Base-by-base conservation (phyloP, 2,113 vertebrate genomes). In the Paradoxurus hermaphroditus region DNA sequence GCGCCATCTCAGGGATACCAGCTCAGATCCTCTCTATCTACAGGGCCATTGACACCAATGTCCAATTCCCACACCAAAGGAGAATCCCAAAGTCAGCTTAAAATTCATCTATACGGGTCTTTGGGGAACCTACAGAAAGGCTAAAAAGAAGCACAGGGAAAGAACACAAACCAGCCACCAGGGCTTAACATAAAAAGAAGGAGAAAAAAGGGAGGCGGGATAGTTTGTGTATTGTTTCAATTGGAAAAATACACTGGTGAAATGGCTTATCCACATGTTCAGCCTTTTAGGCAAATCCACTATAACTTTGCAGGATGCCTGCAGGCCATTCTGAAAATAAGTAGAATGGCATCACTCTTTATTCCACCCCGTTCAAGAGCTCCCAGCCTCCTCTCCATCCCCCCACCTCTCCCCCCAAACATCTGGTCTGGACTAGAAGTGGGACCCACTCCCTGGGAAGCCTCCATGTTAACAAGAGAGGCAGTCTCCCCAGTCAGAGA, bases 221-320 rank as follows among this genome's bases (percentile, higher is more conserved):
- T 82, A 59, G 88, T 86, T 81, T 93, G 62, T 96, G 91, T 95
- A 95, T 96, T 94, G 95, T 96, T 97, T 96, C 97, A 91, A 72
- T 77, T 86, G 91, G 92, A 90, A 86, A 97, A 96, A 93, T 62
- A 87, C 68, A 72, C 96, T 81, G 41, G 94, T 77, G 84, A 96
- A 96, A 97, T 94, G 86, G 96, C 77, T 97, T 94, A 94, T 87
- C 95, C 96, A 97, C 97, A 98, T 94, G 97, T 93, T 94, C 95
- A 78, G 86, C 84, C 31, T 96, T 91, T 91, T 21, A 95, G 96
- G 72, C 90, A 96, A 97, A 93, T 51, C 83, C 91, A 95, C 96
- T 93, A 2, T 36, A 90, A 97, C 72, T 91, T 44, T 89, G 92
- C 84, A 95, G 85, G 75, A 97, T 89, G 97, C 85, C 95, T 96